Base-by-base conservation (phyloP, 2,888 invertebrate genomes). In the Palloptera scutellata region DNA sequence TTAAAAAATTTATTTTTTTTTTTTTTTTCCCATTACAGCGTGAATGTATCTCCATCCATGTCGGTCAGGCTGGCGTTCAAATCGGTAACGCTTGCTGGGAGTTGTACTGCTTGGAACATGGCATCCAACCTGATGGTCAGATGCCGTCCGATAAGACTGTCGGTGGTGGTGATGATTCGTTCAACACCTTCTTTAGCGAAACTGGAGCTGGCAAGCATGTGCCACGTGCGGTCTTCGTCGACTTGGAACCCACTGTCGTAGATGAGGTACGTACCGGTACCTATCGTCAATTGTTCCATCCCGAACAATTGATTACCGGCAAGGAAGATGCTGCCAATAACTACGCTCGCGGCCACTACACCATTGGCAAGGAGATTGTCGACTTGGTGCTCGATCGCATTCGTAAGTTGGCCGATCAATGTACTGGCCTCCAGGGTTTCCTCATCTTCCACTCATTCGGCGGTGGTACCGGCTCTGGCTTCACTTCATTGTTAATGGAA, bases 291-390 rank as follows among this genome's bases (percentile, higher is more conserved):
- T 87, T 96, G 59, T 96, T 95, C 86, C 96, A 96, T 82, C 96
- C 96, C 0, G 95, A 96, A 80, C 96, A 96, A 83, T 87, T 96
- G 75, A 95, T 96, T 81, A 94, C 93, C 60, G 96, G 96, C 70
- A 95, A 96, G 83, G 95, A 95, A 83, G 95, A 96, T 81, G 95
- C 96, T 0, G 96, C 96, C 67, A 96, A 96, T 85, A 96, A 96
- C 87, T 96, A 96, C 77, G 96, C 96, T 0, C 88, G 96, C 57
- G 96, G 96, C n/a, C 95, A 95, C 86, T 96, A 96, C 87, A 95
- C 95, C 77, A 92, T 95, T 81, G 97, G 96, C 74, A 92, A 92
- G 79, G 95, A 96, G 84, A 92, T 96, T 76, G 93, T 96, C 54
- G 94, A 94, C 75, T 88, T 93, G 30, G 93, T 94, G 11, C 87